Evolutionary conservation across 2,113 vertebrate genomes (phyloP).

Genomic region (Perognathus longimembris): DNA sequence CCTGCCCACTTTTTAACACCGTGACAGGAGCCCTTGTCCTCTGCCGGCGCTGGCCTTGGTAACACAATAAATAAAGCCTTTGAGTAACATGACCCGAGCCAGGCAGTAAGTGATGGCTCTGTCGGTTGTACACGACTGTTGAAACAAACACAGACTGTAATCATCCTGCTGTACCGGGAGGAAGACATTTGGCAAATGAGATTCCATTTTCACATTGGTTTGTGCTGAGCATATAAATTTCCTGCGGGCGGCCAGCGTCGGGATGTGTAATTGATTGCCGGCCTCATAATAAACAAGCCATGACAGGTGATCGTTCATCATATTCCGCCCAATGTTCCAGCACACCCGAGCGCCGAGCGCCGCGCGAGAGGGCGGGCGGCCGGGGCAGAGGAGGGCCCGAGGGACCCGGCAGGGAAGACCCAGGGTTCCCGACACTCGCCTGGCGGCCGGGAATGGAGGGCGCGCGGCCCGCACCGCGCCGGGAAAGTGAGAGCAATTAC

Average conservation of each 20-base stretch:
- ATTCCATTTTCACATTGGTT: constrained; percentile 87
- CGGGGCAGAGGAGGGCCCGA: not conserved
- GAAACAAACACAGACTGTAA: constrained; percentile 85
- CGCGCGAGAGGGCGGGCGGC: not conserved
- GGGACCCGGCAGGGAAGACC: not conserved
- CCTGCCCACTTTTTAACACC: constrained; percentile 51
- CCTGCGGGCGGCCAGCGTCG: constrained; percentile 84
- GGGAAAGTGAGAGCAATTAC: constrained; percentile 72
- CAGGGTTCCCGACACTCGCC: not conserved
- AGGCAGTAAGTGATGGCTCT: constrained; percentile 86
- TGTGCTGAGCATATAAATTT: constrained; percentile 89
- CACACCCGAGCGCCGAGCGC: constrained; percentile 62
- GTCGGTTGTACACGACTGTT: constrained; percentile 84
- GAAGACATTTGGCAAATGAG: constrained; percentile 89
- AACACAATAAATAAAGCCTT: constrained; percentile 84
- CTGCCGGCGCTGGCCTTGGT: constrained; percentile 71
- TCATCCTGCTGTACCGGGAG: constrained; percentile 81
- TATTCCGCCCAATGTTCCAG: constrained; percentile 82
- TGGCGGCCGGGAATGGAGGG: not conserved
- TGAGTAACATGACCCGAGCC: constrained; percentile 83
- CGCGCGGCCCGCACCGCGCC: not conserved
- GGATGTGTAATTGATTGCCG: constrained; percentile 89
- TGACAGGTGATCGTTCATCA: constrained; percentile 89
- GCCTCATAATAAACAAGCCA: constrained; percentile 89
- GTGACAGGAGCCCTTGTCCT: constrained; percentile 78